Base-by-base conservation (phyloP, 1,140 invertebrate genomes). In the Drosophila setifemur region DNA sequence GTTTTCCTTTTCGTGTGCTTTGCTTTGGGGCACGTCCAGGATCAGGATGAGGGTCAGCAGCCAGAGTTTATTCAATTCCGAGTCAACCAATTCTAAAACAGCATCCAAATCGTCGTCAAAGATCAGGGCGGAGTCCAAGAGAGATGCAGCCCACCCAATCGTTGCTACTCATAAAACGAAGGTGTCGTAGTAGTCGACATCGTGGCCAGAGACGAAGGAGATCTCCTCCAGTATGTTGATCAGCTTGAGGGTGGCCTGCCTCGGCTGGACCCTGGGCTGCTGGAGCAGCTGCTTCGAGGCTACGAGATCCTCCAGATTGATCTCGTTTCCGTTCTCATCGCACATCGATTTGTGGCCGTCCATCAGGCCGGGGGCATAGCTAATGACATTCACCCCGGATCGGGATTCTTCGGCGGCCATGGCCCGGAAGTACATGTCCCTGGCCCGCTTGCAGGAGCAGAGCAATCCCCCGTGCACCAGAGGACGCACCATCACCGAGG, bases 341-440 rank as follows among this genome's bases (percentile, higher is more conserved):
- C 47, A 73, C 14, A 93, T 90, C 11, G 95, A 91, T 70, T 92
- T 91, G 28, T 94, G 90, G 39, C 95, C 93, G 96, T 98, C 98
- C 23, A 96, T 93, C 0, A 97, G 98, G 9, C 98, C 98, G 0
- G 98, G 98, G 2, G 96, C 95, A 91, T 98, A 99, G 91, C 94
- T 98, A 4, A 99, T 90, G 6, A 98, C 94, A 66, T 93, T 92
- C 0, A 97, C 91, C 12, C 93, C 85, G 3, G 26, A 26, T 3
- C 66, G 72, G 9, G 37, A 33, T 92, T 99, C 98, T 57, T 86
- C 88, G 4, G 88, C 50, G 5, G 97, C 96, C 55, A 99, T 92
- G 28, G 95, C 94, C 83, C 94, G 94, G 86, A 99, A 98, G 89
- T 95, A 97, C 94, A 98, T 96, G 81, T 98, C 96, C 55, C 97